Conservation (phyloP, 2,888 invertebrate genomes). For the Acleris literana region DNA sequence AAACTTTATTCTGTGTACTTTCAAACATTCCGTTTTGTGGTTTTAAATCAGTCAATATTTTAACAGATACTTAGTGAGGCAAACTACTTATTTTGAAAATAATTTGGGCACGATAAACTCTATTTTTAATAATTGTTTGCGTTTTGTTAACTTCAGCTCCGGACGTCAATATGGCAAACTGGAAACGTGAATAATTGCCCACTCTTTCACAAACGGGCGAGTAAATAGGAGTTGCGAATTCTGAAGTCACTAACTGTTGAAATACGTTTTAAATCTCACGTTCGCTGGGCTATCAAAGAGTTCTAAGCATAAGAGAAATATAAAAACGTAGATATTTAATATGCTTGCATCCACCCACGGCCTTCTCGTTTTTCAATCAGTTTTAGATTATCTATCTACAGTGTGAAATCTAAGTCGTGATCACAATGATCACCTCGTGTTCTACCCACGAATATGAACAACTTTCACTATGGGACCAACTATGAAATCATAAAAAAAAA, state of each 20-base stretch:
- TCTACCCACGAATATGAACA: too few relatives aligned
- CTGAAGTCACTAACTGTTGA: background rate
- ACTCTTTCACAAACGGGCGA: background rate
- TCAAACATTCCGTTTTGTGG: background rate
- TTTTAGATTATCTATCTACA: too few relatives aligned
- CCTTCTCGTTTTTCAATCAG: background rate
- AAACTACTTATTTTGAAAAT: constrained; percentile 2
- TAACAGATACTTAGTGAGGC: background rate
- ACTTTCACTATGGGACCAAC: too few relatives aligned
- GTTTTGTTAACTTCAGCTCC: constrained; percentile 2
- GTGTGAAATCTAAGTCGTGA: too few relatives aligned
- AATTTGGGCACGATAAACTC: background rate
- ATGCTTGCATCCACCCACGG: background rate
- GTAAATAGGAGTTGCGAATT: constrained; percentile 9
- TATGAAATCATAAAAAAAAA: too few relatives aligned
- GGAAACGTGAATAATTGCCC: constrained; percentile 7
- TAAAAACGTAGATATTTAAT: background rate
- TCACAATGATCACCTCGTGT: too few relatives aligned
- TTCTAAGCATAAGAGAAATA: too few relatives aligned
- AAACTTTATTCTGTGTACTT: background rate
- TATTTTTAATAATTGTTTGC: background rate
- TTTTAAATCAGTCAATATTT: background rate
- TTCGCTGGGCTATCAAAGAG: too few relatives aligned
- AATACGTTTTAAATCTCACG: too few relatives aligned
- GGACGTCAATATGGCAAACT: background rate